Evolutionary conservation across 2,888 invertebrate genomes (phyloP).

Genomic region (Tetheella fluctuosa): DNA sequence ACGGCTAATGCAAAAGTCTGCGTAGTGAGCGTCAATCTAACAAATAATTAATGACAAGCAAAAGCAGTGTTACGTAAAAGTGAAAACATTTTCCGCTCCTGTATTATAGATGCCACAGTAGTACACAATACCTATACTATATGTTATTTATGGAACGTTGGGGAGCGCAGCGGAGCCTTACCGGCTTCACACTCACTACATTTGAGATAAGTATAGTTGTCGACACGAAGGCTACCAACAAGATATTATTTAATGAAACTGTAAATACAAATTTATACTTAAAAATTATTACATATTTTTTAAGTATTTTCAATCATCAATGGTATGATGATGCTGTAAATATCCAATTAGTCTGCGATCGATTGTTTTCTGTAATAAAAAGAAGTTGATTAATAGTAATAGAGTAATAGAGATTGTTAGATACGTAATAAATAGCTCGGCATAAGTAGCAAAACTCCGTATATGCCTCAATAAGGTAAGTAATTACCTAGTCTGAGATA

Average conservation of each 20-base stretch:
- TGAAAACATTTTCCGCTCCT: not conserved
- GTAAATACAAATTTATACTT: too few relatives aligned
- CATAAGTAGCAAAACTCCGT: not conserved
- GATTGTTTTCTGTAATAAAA: not conserved
- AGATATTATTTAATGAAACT: not conserved
- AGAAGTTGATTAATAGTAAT: too few relatives aligned
- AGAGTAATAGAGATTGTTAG: not conserved
- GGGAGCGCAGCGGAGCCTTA: constrained; percentile 2
- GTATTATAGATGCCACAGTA: not conserved
- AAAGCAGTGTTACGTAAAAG: not conserved
- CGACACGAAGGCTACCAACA: not conserved
- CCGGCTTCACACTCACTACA: constrained; percentile 5
- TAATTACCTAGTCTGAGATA: not conserved
- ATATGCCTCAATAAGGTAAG: not conserved
- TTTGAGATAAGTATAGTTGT: constrained; percentile 6
- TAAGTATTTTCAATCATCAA: too few relatives aligned
- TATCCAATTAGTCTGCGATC: too few relatives aligned
- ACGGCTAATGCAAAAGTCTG: not conserved
- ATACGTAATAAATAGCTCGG: not conserved
- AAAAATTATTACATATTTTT: too few relatives aligned
- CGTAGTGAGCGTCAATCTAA: not conserved
- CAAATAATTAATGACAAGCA: constrained; percentile 2
- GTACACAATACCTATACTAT: not conserved
- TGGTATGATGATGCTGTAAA: too few relatives aligned
- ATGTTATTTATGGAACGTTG: constrained; percentile 9